Base-by-base conservation (phyloP, 2,797 vertebrate species). In the Sebastolobus alascanus region DNA sequence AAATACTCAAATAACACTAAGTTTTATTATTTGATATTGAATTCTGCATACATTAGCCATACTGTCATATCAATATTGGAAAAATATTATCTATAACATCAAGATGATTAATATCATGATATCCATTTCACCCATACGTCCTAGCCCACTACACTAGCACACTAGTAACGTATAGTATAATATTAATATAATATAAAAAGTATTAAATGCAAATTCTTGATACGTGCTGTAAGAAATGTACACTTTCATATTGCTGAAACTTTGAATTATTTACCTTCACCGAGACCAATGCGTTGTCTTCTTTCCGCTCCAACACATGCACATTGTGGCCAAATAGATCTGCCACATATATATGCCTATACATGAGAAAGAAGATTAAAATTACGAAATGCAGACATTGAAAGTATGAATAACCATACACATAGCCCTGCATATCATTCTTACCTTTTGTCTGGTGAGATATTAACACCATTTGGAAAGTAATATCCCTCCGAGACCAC, bases 381-480 rank as follows among this genome's bases (percentile, higher is more conserved):
- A 54, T n/a, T 0, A 64, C 50, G 2, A 75, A 33, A 33, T 16
- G 25, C 8, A 64, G 12, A 56, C 6, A 60, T 40, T 3, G 25
- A 4, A 61, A 77, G 50, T 6, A 66, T 18, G 9, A 61, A 35
- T 43, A 4, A 61, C 3, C 0, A 8, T 0, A 2, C 1, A 0
- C 33, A 14, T 3, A n/a, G 0, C 4, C 8, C 22, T 27, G 25
- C 4, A 43, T 18, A 61, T 11, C 2, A 18, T 6, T 18, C 95
- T 82, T 94, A 97, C 98, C 93, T 96, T 88, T 91, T 93, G 65
- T 99, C 96, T 0, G 92, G 96, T 50, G 98, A 99, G 65, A 95
- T 83, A 73, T 98, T 97, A 84, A 99, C 98, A 74, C 98, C 98
- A 72, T 99, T 99, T 64, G 97, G 95, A 18, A 87, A 79, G 74